Evolutionary conservation across 2,888 invertebrate species (phyloP), one percentile per base, ranked within the genome.

Genomic region (Scaptomyza cyrtandrae): DNA sequence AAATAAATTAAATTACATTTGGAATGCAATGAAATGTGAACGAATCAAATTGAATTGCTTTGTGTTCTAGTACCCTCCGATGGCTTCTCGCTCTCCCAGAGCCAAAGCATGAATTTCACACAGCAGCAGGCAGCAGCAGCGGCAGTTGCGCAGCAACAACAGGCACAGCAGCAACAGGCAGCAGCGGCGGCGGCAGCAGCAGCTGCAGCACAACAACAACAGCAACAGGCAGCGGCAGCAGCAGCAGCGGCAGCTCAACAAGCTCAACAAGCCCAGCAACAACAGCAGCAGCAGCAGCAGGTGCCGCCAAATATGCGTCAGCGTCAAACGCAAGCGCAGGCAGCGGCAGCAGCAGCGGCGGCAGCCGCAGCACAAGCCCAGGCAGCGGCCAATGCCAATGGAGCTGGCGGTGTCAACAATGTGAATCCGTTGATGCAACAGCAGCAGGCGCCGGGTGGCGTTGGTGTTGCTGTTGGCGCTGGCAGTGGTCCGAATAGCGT

Each of bases 21-120:
- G n/a, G 0, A 0, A 2, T 2, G 16, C 37, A n/a, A n/a, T n/a
- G n/a, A n/a, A n/a, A n/a, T n/a, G n/a, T n/a, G n/a, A n/a, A n/a
- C n/a, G n/a, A n/a, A n/a, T n/a, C n/a, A 13, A 6, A 6, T 27
- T 4, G 6, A n/a, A 1, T 31, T 10, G 44, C 11, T 16, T n/a
- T 5, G 48, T 57, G 13, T 61, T n/a, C 2, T 44, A 92, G 92
- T 90, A 79, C 86, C 91, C 80, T 83, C 89, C 82, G 91, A 91
- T 74, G 91, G 92, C 75, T 96, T 96, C 90, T 95, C 95, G 44
- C 94, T 96, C 91, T 95, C 96, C 41, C 97, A 97, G 93, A 95
- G 96, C 81, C 97, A 97, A 92, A 96, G 96, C 74, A 96, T 97
- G 90, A 97, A 96, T 93, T 97, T 97, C 92, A 95, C 95, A 29